Percentiles rank a stretch among this genome's conserved stretches.
These are phyloP conservation scores for Tiphia femorata DNA, from an alignment of 2,888 invertebrate species.

Conservation along the genomic window DNA sequence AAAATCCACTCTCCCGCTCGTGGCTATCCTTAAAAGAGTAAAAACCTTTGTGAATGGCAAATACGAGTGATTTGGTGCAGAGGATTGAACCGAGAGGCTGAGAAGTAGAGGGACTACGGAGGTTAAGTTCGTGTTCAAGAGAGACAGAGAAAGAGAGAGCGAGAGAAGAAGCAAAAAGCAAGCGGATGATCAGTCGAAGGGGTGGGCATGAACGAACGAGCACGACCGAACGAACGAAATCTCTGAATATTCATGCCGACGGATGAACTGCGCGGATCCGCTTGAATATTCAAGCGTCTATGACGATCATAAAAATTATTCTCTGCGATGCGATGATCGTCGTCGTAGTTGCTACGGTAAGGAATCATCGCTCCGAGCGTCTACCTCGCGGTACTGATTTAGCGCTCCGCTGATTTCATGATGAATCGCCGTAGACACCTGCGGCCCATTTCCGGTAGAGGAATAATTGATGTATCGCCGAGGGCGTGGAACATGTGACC, in stretches of 20 bases:
- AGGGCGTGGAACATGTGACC: no score
- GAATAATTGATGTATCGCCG: no score
- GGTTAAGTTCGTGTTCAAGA: no score
- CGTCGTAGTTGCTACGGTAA: constrained; percentile 16
- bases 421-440: constrained; percentile 23
- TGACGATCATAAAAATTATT: constrained; percentile 44
- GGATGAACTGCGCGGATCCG: constrained; percentile 48
- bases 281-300: constrained; percentile 51
- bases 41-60: constrained; percentile 16
- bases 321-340: constrained; percentile 6
- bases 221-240: constrained; percentile 37
- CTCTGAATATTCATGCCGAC: constrained; percentile 55
- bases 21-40: constrained; percentile 24
- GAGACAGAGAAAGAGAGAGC: no score
- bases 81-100: constrained; percentile 23
- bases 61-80: constrained; percentile 12
- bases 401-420: constrained; percentile 31
- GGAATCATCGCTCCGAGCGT: constrained; percentile 26
- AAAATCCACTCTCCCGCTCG: no score
- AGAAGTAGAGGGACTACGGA: not conserved
- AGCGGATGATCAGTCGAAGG: no score
- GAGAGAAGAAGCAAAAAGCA: constrained; percentile 19
- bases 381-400: constrained; percentile 13
- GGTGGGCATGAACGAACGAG: constrained; percentile 37
- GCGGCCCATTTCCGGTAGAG: not conserved